These are phyloP conservation scores for crab-eating macaque (Macaca fascicularis) DNA, from an alignment of 2,113 vertebrate species.

Conservation along the genomic window DNA sequence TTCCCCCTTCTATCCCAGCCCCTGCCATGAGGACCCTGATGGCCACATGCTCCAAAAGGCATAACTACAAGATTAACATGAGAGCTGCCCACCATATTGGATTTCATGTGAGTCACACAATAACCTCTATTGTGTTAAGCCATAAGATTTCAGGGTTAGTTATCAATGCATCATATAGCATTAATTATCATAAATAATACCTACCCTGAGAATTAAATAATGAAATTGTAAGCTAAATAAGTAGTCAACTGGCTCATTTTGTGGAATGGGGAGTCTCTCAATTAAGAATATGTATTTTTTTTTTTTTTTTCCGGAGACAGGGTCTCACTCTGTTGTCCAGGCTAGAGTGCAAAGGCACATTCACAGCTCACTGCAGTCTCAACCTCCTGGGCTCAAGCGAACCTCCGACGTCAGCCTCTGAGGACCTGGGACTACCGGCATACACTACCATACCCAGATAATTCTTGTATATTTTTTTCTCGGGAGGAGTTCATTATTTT, in stretches of 20 bases:
- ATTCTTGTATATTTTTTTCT: not conserved
- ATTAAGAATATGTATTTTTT: not conserved
- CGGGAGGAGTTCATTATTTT: not conserved
- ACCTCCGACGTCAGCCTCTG: too few species aligned
- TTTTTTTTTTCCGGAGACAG: too few species aligned
- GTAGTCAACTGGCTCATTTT: not conserved
- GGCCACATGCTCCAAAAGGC: not conserved
- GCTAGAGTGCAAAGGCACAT: too few species aligned
- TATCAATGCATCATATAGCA: not conserved
- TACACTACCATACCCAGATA: too few species aligned
- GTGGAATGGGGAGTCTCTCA: not conserved
- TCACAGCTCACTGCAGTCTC: too few species aligned
- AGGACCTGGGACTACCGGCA: too few species aligned
- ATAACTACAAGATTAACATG: not conserved
- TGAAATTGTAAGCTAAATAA: not conserved
- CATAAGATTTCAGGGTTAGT: not conserved
- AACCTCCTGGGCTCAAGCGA: too few species aligned
- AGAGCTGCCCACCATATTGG: accelerated
- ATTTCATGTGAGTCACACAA: not conserved
- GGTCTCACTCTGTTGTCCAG: too few species aligned
- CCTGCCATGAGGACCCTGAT: not conserved
- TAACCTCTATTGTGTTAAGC: not conserved
- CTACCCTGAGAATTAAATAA: not conserved
- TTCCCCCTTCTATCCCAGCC: not conserved
- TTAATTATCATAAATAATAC: not conserved